These are phyloP conservation scores for Xanthorhoe designata DNA, from an alignment of 2,888 invertebrate genomes.

Conservation along the genomic window DNA sequence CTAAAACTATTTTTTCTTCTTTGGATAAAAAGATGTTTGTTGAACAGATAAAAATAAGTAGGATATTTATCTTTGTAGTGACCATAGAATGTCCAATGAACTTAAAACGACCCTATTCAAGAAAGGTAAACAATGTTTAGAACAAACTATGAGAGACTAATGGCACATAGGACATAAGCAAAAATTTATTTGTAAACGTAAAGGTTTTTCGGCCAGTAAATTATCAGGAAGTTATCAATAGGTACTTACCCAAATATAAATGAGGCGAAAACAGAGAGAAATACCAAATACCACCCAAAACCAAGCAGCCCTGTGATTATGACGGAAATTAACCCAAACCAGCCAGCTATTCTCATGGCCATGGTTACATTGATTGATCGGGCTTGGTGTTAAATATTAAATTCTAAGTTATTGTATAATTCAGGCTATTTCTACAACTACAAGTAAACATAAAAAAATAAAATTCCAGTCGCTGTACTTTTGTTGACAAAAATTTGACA, in stretches of 20 bases:
- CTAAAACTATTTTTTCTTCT: not conserved
- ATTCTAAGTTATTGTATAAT: too few species aligned
- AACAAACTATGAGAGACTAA: not conserved
- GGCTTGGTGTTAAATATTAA: not conserved
- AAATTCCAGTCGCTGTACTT: conserved; percentile 1
- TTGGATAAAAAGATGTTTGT: too few species aligned
- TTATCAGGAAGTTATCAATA: not conserved
- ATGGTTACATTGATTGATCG: conserved; percentile 55
- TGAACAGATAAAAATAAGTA: too few species aligned
- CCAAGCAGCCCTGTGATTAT: conserved; percentile 75
- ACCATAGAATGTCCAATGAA: conserved; percentile 1
- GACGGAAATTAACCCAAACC: conserved; percentile 75
- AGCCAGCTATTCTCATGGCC: conserved; percentile 64
- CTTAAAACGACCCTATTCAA: not conserved
- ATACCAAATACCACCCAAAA: conserved; percentile 70
- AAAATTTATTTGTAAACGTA: not conserved
- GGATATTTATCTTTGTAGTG: not conserved
- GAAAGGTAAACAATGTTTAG: not conserved
- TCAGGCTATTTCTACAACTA: not conserved
- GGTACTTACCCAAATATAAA: conserved; percentile 79
- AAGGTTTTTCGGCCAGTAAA: not conserved
- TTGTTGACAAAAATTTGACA: conserved; percentile 33
- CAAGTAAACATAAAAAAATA: conserved; percentile 15
- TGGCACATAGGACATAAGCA: not conserved
- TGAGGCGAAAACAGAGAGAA: conserved; percentile 71